Evolutionary conservation across 1,140 invertebrate genomes (phyloP), one percentile per base, ranked within the genome.

Genomic region (Campodea augens): DNA sequence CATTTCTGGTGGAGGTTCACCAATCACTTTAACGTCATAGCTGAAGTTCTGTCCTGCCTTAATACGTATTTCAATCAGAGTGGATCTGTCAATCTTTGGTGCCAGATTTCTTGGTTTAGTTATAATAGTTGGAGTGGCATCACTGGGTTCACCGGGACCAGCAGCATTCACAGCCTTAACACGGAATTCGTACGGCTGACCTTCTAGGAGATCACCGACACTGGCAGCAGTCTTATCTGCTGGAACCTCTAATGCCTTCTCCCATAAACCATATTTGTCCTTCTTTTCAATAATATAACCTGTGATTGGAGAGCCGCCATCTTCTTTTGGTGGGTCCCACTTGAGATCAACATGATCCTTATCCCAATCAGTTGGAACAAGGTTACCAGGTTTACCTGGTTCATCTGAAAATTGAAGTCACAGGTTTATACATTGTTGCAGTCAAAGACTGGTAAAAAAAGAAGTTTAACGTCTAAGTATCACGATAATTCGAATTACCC

Each of bases 331-430:
- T 46, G 83, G 76, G 4, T 71, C 74, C 87, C 87, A 92, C 53
- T 78, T 76, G 5, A 92, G 73, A 59, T 89, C 85, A 40, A 93
- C 86, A 56, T 89, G 83, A 58, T 95, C 85, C 53, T 89, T 90
- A 65, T 95, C 89, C 85, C 89, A 98, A 60, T 98, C 92, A 0
- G 84, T 82, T 22, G 92, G 81, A 57, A 82, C 76, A 5, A 95
- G 74, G 53, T 90, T 79, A 45, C 82, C 81, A 12, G 89, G 92
- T 54, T 88, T 85, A 46, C 85, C 86, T 47, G 95, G 93, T 62
- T 92, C 83, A 57, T 93, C 86, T 64, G 65, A 56, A 50, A 62
- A 43, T 15, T 52, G 39, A n/a, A n/a, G n/a, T n/a, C n/a, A n/a
- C n/a, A n/a, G n/a, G n/a, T n/a, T n/a, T n/a, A n/a, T n/a, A n/a